These are phyloP conservation scores for Diachasmimorpha longicaudata DNA, from an alignment of 1,140 invertebrate genomes.

Conservation along the genomic window DNA sequence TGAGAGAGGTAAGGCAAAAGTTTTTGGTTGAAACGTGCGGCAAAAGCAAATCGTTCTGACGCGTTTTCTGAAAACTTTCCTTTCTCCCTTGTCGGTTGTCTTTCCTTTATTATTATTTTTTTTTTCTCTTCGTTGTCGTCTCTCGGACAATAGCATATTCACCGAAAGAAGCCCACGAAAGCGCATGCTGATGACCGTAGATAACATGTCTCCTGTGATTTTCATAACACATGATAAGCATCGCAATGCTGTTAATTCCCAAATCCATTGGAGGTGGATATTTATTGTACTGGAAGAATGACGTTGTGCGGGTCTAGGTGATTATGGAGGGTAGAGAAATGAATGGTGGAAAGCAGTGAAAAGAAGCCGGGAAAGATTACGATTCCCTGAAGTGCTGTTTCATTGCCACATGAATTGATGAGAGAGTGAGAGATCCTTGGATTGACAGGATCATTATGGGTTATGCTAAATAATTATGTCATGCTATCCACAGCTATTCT, in stretches of 20 bases:
- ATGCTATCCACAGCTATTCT: no score
- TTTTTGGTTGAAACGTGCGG: slow-evolving; percentile 21
- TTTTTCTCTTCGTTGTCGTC: neutral
- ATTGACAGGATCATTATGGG: no score
- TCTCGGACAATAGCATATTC: slow-evolving; percentile 9
- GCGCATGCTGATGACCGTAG: neutral
- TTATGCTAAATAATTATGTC: no score
- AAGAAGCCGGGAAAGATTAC: no score
- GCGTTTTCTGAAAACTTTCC: slow-evolving; percentile 14
- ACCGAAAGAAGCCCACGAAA: neutral
- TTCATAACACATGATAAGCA: neutral
- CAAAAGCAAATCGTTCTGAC: slow-evolving; percentile 22
- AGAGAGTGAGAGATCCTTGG: no score
- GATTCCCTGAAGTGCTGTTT: no score
- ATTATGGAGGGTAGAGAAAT: no score
- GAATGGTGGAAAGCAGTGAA: no score
- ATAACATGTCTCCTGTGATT: neutral
- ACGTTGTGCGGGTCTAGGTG: no score
- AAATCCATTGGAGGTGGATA: no score
- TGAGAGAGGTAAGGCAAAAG: slow-evolving; percentile 7
- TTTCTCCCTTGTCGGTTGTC: neutral
- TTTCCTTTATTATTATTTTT: neutral
- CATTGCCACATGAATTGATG: no score
- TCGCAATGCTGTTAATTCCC: neutral
- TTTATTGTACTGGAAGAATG: neutral